Evolutionary conservation across 1,140 invertebrate genomes (phyloP), one percentile per base, ranked within the genome.

Genomic region (Homalodisca vitripennis): DNA sequence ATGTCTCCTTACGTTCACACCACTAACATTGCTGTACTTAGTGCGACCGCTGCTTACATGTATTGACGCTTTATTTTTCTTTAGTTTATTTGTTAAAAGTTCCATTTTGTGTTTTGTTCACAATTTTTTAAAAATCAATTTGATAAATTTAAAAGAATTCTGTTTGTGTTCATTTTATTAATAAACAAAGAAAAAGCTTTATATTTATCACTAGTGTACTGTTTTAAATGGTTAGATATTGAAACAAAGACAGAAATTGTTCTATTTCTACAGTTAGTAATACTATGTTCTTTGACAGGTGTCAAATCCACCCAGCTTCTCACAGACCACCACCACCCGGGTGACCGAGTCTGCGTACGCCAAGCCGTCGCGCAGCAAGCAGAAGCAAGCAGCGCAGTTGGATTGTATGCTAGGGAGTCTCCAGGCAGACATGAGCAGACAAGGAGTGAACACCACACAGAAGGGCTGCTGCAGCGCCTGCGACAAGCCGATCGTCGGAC

Each of bases 391-490:
- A 70, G 82, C 72, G 71, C 89, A 93, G 79, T 86, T 97, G 80
- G 94, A 97, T 86, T 92, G 89, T 84, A 97, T 97, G 93, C 88
- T 97, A 75, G 93, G 92, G 48, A 92, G 93, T 73, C 86, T 98
- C 73, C 92, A 95, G 79, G 92, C 92, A 78, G 93, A 96, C 83
- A 96, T 97, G 93, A 94, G 92, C 82, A 89, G 93, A 79, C 97
- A 98, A 87, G 97, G 97, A 81, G 92, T 98, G 31, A 96, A 92
- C 79, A 97, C 95, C 24, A 95, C 95, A 70, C 94, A 98, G 78
- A 99, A 98, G 83, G 98, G 97, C 74, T 96, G 95, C 82, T 99
- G 97, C 88, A 95, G 88, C 78, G 95, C 94, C 66, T 99, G 97
- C 85, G 93, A 96, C 79, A 98, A 99, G 78, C 94, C 96, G 20